Base-by-base conservation (phyloP, 2,113 vertebrate genomes). In the Scopus umbretta region DNA sequence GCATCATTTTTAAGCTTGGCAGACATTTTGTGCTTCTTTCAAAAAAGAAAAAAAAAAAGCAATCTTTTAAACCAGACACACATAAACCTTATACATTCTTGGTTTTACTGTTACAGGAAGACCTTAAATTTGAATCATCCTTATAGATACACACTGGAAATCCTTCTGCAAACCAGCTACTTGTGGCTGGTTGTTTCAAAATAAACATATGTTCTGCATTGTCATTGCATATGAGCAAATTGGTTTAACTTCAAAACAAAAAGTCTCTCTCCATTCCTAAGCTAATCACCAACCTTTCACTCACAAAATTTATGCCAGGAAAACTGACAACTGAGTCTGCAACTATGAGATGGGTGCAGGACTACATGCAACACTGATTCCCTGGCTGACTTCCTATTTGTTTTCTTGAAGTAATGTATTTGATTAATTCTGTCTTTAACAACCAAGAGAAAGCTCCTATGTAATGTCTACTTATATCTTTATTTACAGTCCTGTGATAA, bases 21-120 rank as follows among this genome's bases (percentile, higher is more conserved):
- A 98, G 97, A 97, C 97, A 98, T 98, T 96, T 98, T 98, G 94
- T 96, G 45, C 80, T 93, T 92, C 72, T 96, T 92, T 93, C 16
- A 86, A 68, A 88, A 93, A 85, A 43, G 3, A 23, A 84, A 83
- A 90, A 94, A 90, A 94, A 70, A 49, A 38, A 34, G 2, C 43
- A 90, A 66, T 78, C 79, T 97, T 96, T 97, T 86, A 96, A 97
- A 91, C 38, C 26, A 95, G 90, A 70, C 81, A 89, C 90, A 91
- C 36, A 84, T 36, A 88, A 94, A 90, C 43, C 68, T 88, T 81
- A 50, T 50, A 53, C 26, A n/a, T 81, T 92, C 65, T 62, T 70
- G 30, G n/a, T 93, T 96, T 97, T 88, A 89, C 59, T 91, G 66
- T 90, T 95, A 90, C 30, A 80, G 56, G 58, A 90, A 90, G 59